Base-by-base conservation (phyloP, 2,113 vertebrate genomes). In the Haliaeetus leucogaster region DNA sequence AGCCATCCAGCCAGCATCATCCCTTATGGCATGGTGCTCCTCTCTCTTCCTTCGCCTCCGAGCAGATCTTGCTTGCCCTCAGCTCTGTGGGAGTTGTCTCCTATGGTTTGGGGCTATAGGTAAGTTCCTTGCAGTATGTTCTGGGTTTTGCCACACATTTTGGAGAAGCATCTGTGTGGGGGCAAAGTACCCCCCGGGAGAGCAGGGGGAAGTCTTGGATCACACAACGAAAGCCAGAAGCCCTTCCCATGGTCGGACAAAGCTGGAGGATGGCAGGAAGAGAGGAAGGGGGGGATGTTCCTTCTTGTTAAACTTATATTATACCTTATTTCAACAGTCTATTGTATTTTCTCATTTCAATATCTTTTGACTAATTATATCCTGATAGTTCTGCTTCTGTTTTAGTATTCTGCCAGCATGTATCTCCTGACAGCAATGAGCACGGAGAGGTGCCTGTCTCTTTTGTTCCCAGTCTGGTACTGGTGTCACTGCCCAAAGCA, bases 391-490 rank as follows among this genome's bases (percentile, higher is more conserved):
- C 18, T 80, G 20, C 11, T 50, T 25, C 30, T 66, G 11, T 50
- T 50, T 27, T 55, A 18, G 2, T 80, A 73, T 13, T 50, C 29
- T 6, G 45, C 32, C 42, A 61, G 76, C 20, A 40, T 79, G 58
- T 63, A 56, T 22, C 26, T 97, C 18, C 87, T 95, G 32, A 77
- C 67, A 7, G 65, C 45, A 2, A 79, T 91, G 20, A 87, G 89
- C 21, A 18, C 36, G 9, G 68, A 93, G 43, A 30, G 66, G 25
- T 92, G 82, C 11, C 11, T 80, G 5, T 78, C 68, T 10, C 71
- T 86, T 25, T 13, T 89, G 18, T 94, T 82, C 53, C 93, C 96
- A 6, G 10, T 68, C 76, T 97, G 93, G 86, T 43, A 90, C 47
- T 16, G 14, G 6, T 58, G 48, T 9, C 36, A 0, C 42, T 40